A percentile compares a stretch with the other conserved stretches of the same genome.
Conservation (phyloP, 2,888 invertebrate genomes). For the Abscondita cerata region DNA sequence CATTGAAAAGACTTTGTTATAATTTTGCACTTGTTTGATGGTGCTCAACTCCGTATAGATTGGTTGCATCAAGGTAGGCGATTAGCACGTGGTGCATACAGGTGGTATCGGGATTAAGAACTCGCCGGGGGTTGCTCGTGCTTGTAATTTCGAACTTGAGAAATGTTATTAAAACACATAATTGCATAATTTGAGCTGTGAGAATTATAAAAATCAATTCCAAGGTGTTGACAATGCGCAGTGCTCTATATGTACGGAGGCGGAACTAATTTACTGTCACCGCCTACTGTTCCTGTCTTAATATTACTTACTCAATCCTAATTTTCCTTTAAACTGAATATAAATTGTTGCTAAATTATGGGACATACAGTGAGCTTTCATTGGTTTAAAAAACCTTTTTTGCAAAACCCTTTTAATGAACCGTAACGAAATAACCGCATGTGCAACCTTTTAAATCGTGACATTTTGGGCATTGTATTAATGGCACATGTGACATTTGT, state of each 20-base stretch:
- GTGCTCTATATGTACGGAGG: constrained; percentile 33
- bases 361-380: constrained; percentile 10
- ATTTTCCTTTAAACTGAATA: constrained; percentile 31
- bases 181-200: constrained; percentile 42
- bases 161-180: constrained; percentile 29
- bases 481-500: constrained; percentile 31
- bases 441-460: constrained; percentile 24
- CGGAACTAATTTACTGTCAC: constrained; percentile 37
- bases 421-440: constrained; percentile 5
- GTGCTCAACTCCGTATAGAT: too few relatives aligned
- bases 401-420: constrained; percentile 16
- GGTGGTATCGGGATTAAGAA: too few relatives aligned
- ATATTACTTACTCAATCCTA: constrained; percentile 36
- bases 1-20: constrained; percentile 9
- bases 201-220: constrained; percentile 44
- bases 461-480: constrained; percentile 21
- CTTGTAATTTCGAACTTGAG: constrained; percentile 12
- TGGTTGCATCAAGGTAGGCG: too few relatives aligned
- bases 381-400: background rate
- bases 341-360: constrained; percentile 33
- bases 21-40: too few relatives aligned
- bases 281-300: constrained; percentile 38
- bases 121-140: too few relatives aligned
- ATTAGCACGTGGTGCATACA: too few relatives aligned
- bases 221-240: constrained; percentile 39